Evolutionary conservation across 2,797 vertebrate genomes (phyloP).

Genomic region (Poecile montanus): DNA sequence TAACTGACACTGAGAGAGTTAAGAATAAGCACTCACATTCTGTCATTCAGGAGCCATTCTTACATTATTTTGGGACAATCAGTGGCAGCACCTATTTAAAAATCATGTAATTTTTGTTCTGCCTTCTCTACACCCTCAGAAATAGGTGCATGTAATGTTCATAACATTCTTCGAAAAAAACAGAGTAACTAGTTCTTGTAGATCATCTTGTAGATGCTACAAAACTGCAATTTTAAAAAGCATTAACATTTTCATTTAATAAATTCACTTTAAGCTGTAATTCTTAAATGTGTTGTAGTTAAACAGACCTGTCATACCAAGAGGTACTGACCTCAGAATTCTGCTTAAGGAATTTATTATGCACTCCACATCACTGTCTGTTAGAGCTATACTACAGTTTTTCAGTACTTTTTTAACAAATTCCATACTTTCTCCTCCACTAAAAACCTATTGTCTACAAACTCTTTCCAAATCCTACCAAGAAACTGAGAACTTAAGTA

Average conservation of each 20-base stretch:
- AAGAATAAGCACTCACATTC: neutral
- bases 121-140: neutral
- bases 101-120: neutral
- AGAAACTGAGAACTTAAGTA: neutral
- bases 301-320: neutral
- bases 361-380: neutral
- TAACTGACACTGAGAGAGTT: neutral
- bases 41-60: neutral
- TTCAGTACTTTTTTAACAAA: neutral
- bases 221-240: neutral
- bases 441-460: neutral
- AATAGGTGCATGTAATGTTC: neutral
- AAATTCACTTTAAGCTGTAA: neutral
- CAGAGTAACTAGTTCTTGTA: neutral
- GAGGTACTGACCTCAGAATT: neutral
- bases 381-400: neutral
- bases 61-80: neutral
- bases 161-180: neutral
- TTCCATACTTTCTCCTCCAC: neutral
- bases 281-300: neutral
- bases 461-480: neutral
- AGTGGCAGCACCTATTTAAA: neutral
- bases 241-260: neutral
- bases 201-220: neutral
- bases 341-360: neutral